A percentile compares a stretch with the other conserved stretches of the same genome.
Evolutionary conservation across 2,797 vertebrate genomes (phyloP).

Genomic region (Galago senegalensis): DNA sequence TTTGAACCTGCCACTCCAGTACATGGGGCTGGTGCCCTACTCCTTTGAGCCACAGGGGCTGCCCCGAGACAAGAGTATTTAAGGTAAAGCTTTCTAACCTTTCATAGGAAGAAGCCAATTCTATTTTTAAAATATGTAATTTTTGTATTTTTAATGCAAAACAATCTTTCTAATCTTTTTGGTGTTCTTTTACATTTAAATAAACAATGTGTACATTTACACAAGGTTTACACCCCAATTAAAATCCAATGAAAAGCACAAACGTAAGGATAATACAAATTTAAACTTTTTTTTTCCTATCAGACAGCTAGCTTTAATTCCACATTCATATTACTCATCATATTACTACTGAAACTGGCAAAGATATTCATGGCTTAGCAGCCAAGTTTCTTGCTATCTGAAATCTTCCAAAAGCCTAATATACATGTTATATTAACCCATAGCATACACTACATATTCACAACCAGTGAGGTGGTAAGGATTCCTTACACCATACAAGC

Average conservation of each 20-base stretch:
- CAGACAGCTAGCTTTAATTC: neutral
- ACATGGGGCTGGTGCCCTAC: too few relatives aligned
- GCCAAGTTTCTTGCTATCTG: neutral
- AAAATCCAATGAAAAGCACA: constrained; percentile 54
- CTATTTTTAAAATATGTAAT: constrained; percentile 3
- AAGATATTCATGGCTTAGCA: neutral
- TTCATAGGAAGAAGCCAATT: neutral
- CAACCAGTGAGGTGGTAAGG: neutral
- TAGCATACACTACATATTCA: neutral
- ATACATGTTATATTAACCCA: constrained; percentile 26
- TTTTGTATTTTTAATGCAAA: constrained; percentile 52
- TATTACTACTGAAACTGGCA: neutral
- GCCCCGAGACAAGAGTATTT: neutral
- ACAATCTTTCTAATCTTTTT: neutral
- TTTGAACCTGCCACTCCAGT: too few relatives aligned
- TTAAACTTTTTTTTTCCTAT: neutral
- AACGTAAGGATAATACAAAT: neutral
- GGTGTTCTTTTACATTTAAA: constrained; percentile 34
- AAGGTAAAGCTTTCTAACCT: neutral
- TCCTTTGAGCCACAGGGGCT: too few relatives aligned
- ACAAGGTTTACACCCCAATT: constrained; percentile 1
- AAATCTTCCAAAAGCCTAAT: constrained; percentile 46
- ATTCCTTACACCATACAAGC: neutral
- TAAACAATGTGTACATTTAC: neutral
- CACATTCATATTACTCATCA: neutral